phyloP scores from a whole-genome alignment of 2,888 invertebrate genomes.

The Drosophila engyochracea region DNA sequence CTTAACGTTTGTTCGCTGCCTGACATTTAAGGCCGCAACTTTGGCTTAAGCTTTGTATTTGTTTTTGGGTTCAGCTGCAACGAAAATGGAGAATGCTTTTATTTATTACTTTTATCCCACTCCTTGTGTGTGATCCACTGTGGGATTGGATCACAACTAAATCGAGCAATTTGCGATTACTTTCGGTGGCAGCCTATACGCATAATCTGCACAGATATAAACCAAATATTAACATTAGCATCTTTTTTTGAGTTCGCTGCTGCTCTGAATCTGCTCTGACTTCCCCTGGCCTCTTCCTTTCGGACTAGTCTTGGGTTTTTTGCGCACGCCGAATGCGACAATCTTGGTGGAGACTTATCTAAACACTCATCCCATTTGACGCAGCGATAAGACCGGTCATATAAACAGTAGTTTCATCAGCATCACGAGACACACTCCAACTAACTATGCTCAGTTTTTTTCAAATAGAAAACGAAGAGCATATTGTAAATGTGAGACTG shows the following conservation, averaged over 20 bases:
- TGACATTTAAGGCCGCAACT: slow-evolving; percentile 10
- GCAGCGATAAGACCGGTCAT: slow-evolving; percentile 64
- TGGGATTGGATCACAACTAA: slow-evolving; percentile 27
- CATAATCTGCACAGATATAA: slow-evolving; percentile 28
- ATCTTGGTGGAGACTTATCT: slow-evolving; percentile 59
- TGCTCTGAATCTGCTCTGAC: slow-evolving; percentile 30
- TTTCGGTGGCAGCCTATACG: slow-evolving; percentile 30
- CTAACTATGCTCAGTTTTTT: neutral
- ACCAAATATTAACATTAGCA: slow-evolving; percentile 45
- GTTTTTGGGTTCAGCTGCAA: slow-evolving; percentile 33
- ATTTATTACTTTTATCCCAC: neutral
- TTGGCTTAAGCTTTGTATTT: slow-evolving; percentile 7
- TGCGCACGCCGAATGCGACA: slow-evolving; percentile 64
- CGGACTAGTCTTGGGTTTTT: slow-evolving; percentile 8
- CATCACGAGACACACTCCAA: slow-evolving; percentile 34
- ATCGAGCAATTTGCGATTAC: slow-evolving; percentile 32
- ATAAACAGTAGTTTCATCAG: slow-evolving; percentile 50
- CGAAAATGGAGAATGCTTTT: slow-evolving; percentile 16
- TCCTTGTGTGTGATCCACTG: slow-evolving; percentile 17
- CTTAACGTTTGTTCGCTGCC: slow-evolving; percentile 14
- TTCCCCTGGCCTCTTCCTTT: slow-evolving; percentile 34
- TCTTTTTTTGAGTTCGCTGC: slow-evolving; percentile 4
- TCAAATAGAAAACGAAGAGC: neutral
- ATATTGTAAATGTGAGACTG: neutral
- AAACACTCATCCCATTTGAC: slow-evolving; percentile 62